These are phyloP conservation scores for Scaptomyza pallida DNA, from an alignment of 1,140 invertebrate species.

Conservation along the genomic window DNA sequence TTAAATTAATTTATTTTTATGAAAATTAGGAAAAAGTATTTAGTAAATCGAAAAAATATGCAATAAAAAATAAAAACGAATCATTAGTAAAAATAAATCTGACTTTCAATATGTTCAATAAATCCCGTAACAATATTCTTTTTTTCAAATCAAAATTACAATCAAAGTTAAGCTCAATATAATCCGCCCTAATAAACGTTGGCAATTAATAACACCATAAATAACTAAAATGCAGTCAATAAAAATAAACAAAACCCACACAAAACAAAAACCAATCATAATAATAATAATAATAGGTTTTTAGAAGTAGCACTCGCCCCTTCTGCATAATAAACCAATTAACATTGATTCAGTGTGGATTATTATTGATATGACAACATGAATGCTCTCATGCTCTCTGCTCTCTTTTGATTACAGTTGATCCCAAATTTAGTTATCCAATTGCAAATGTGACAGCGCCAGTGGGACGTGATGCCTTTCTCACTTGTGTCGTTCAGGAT, in stretches of 20 bases:
- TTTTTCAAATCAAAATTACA: too few species aligned
- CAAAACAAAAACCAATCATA: constrained; percentile 8
- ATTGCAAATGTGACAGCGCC: constrained; percentile 93
- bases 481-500: constrained; percentile 93
- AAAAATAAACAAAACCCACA: background rate
- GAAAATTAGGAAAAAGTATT: background rate
- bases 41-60: background rate
- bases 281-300: constrained; percentile 7
- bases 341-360: constrained; percentile 23
- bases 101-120: background rate
- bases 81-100: background rate
- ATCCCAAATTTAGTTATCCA: constrained; percentile 92
- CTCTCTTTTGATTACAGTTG: constrained; percentile 86
- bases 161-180: background rate
- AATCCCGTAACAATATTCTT: background rate
- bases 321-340: constrained; percentile 42
- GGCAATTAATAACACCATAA: constrained; percentile 1
- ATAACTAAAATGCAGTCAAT: constrained; percentile 4
- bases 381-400: constrained; percentile 54
- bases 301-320: background rate
- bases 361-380: constrained; percentile 39
- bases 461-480: constrained; percentile 92
- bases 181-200: background rate
- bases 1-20: background rate
- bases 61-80: too few species aligned